Conservation (phyloP, 35 echinoderm and acorn worm genomes). For the Apostichopus parvimensis region DNA sequence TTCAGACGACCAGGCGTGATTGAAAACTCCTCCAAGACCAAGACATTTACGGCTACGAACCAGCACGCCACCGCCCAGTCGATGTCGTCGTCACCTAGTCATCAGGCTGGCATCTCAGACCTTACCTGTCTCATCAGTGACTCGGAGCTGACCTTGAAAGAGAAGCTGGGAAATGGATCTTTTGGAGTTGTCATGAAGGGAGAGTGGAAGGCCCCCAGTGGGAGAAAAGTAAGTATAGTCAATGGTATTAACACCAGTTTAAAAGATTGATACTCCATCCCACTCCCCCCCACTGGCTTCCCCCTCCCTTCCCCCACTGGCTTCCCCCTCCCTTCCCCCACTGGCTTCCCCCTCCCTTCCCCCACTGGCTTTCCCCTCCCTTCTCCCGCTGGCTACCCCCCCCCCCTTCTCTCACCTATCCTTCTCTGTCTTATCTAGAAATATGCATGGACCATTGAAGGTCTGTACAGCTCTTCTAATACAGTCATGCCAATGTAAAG, state of each 20-base stretch:
- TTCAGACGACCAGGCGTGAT: conserved; percentile 39
- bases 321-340: not conserved
- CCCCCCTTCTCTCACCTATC: no score
- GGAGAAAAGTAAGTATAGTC: conserved; percentile 67
- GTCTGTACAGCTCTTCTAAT: no score
- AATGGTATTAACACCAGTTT: no score
- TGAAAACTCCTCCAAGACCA: conserved; percentile 43
- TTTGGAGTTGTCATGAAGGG: conserved; percentile 92
- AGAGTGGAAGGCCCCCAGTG: conserved; percentile 83
- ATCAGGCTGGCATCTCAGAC: not conserved
- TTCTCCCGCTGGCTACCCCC: not conserved
- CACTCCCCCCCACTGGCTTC: no score
- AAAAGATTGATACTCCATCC: no score
- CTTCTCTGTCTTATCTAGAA: no score
- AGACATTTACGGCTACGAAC: conserved; percentile 35
- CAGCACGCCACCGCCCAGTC: not conserved
- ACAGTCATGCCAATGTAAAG: no score
- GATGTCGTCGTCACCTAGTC: conserved; percentile 22
- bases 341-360: not conserved
- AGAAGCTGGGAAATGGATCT: conserved; percentile 91
- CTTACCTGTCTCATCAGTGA: conserved; percentile 95
- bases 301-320: not conserved
- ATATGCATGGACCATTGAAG: no score
- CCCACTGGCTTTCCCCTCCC: not conserved
- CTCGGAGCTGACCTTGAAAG: conserved; percentile 76